Evolutionary conservation across 2,888 invertebrate species (phyloP), one percentile per base, ranked within the genome.

Genomic region (Pollenia amentaria): DNA sequence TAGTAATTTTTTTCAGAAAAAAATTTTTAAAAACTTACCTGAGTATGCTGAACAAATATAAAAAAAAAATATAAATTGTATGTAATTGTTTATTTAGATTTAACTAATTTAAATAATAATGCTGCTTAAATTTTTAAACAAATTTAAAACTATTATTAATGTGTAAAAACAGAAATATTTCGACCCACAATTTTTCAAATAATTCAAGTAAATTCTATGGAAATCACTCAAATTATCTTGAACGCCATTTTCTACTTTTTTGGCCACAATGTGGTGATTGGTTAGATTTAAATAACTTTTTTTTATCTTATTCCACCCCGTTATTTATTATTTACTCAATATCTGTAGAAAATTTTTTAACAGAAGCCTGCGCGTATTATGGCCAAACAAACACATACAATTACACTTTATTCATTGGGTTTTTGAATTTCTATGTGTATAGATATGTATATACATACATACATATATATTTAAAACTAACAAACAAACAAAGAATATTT

Each of bases 221-320:
- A 79, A 53, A 79, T 46, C 46, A 79, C 84, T 84, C 84, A 84
- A 84, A 14, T 60, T 11, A 57, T 29, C 14, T 42, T 14, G 11
- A 62, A 62, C 82, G 82, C 82, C 82, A 82, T 82, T 82, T 82
- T 81, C 65, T 69, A 21, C 8, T 60, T 82, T 38, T 76, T 70
- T 69, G 42, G 29, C 42, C 62, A 70, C 69, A 69, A 62, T 53
- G 18, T 53, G 53, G 48, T 81, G 75, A 82, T 82, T 76, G 82
- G 82, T 69, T 69, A 48, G 42, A 76, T 67, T 82, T 75, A 53
- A 82, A 40, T 69, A 7, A 14, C 44, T 51, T 65, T 44, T 14
- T 18, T 38, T 48, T 46, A 12, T 48, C 38, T 46, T 12, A 21
- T 38, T 69, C 84, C 78, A 73, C 84, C 84, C 84, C 65, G 44